These are phyloP conservation scores for Stichopus horrens DNA, from an alignment of 53 echinoderm and acorn worm species.

Conservation along the genomic window DNA sequence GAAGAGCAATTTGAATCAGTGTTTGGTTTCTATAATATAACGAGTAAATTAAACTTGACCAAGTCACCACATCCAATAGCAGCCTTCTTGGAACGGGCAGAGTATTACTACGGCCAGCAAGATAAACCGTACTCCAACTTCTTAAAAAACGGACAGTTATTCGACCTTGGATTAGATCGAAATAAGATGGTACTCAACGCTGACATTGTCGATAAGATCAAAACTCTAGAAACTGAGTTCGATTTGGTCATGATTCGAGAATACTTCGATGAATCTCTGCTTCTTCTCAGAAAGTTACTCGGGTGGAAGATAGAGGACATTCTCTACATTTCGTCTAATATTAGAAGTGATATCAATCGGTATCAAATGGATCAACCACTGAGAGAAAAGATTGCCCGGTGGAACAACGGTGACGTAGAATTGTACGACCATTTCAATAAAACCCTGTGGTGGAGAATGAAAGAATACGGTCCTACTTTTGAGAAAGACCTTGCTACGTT, in stretches of 20 bases:
- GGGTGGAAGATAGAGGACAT: constrained; percentile 63
- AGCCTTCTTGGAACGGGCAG: constrained; percentile 39
- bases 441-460: constrained; percentile 60
- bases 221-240: constrained; percentile 51
- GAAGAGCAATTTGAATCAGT: constrained; percentile 68
- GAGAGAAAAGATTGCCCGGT: constrained; percentile 25
- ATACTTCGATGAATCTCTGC: constrained; percentile 65
- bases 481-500: constrained; percentile 43
- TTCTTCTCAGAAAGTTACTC: constrained; percentile 51
- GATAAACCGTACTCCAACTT: constrained; percentile 41
- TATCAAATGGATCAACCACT: constrained; percentile 31
- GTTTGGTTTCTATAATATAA: constrained; percentile 66
- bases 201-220: constrained; percentile 45
- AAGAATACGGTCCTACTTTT: constrained; percentile 52
- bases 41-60: constrained; percentile 1
- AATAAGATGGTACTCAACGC: constrained; percentile 44
- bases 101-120: constrained; percentile 1
- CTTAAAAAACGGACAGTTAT: constrained; percentile 55
- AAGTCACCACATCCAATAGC: constrained; percentile 40
- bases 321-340: constrained; percentile 49
- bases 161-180: constrained; percentile 55
- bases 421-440: constrained; percentile 64
- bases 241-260: constrained; percentile 66
- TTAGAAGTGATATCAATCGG: constrained; percentile 41
- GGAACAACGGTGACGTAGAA: constrained; percentile 60